These are phyloP conservation scores for Gallinago media DNA, from an alignment of 2,113 vertebrate species.

Conservation along the genomic window DNA sequence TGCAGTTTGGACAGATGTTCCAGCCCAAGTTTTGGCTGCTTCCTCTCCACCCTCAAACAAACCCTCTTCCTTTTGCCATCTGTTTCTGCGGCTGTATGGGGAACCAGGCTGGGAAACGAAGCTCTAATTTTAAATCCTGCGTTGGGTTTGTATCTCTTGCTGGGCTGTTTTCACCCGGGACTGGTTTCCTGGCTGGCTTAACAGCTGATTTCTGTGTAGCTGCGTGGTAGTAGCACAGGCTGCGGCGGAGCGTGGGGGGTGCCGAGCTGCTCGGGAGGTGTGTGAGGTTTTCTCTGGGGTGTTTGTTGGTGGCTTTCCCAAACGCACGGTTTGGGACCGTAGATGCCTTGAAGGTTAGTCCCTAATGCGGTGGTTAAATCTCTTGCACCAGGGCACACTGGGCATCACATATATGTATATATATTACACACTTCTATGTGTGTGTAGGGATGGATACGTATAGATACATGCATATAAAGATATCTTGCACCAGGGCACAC, in stretches of 20 bases:
- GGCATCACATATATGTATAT: neutral
- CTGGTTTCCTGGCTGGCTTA: neutral
- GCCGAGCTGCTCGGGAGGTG: neutral
- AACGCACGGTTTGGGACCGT: accelerated
- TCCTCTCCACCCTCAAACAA: neutral
- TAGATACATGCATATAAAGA: neutral
- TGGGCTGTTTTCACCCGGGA: neutral
- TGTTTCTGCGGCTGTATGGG: conserved; percentile 8
- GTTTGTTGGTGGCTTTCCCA: neutral
- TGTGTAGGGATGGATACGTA: neutral
- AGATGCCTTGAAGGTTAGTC: neutral
- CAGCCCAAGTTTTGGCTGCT: conserved; percentile 20
- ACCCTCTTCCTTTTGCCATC: conserved; percentile 25
- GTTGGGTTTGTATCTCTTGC: conserved; percentile 8
- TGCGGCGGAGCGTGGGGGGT: neutral
- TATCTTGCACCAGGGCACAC: no score
- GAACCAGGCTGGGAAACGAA: conserved; percentile 2
- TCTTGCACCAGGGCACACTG: neutral
- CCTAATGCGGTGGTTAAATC: neutral
- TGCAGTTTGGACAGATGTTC: conserved; percentile 37
- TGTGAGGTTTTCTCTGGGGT: neutral
- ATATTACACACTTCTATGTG: neutral
- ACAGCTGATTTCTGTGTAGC: neutral
- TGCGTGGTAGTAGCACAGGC: neutral
- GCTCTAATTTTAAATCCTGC: conserved; percentile 11